Conservation (phyloP, 2,888 invertebrate genomes). For the Mesorhabditis spiculigera region DNA sequence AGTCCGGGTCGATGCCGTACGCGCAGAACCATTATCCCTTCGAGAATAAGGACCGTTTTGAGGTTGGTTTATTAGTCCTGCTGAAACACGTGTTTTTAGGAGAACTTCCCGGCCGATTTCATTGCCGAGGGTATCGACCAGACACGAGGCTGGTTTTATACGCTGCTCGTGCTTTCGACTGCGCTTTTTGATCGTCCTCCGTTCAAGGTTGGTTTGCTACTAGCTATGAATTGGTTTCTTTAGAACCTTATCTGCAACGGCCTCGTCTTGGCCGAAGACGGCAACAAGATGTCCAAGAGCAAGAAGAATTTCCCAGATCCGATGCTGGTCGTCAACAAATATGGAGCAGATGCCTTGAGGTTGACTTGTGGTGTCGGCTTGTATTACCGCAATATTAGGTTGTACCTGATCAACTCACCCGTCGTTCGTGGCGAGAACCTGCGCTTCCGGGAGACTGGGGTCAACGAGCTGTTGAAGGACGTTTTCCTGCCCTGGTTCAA, state of each 20-base stretch:
- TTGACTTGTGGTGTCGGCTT: neutral
- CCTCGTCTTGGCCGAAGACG: slow-evolving; percentile 84
- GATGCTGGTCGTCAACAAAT: slow-evolving; percentile 77
- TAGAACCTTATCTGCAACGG: slow-evolving; percentile 92
- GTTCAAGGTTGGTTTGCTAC: slow-evolving; percentile 69
- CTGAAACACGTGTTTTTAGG: slow-evolving; percentile 71
- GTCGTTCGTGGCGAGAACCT: slow-evolving; percentile 94
- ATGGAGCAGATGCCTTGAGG: slow-evolving; percentile 92
- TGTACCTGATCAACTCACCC: slow-evolving; percentile 95
- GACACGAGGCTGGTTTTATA: slow-evolving; percentile 73
- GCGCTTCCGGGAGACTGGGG: slow-evolving; percentile 93
- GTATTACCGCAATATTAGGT: slow-evolving; percentile 30
- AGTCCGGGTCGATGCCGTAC: slow-evolving; percentile 98
- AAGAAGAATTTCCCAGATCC: slow-evolving; percentile 99
- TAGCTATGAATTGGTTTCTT: neutral
- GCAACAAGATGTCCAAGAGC: slow-evolving; percentile 98
- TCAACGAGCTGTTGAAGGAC: slow-evolving; percentile 90
- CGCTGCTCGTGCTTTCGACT: slow-evolving; percentile 91
- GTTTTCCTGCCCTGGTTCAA: slow-evolving; percentile 90
- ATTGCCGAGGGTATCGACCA: slow-evolving; percentile 81
- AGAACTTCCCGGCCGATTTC: slow-evolving; percentile 93
- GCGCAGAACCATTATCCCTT: slow-evolving; percentile 95
- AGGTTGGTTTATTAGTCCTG: slow-evolving; percentile 61
- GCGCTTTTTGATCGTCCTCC: slow-evolving; percentile 91
- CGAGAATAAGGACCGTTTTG: slow-evolving; percentile 65